Evolutionary conservation across 1,140 invertebrate species (phyloP).

Genomic region (Drosophila sulfurigaster): DNA sequence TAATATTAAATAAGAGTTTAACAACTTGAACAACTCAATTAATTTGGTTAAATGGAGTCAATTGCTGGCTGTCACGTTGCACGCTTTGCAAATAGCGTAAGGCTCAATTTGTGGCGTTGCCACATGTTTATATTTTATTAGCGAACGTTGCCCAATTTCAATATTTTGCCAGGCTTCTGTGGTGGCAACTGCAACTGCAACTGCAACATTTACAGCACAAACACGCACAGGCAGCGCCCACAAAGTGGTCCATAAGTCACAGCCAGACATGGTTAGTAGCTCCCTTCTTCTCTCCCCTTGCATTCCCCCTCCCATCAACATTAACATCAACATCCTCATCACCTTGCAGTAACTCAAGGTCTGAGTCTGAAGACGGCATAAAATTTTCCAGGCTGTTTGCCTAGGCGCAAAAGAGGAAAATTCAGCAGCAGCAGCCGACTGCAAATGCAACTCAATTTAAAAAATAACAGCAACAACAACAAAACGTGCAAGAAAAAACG

Average conservation of each 20-base stretch:
- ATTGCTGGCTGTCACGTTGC: background rate
- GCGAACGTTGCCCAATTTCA: conserved; percentile 40
- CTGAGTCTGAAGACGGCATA: conserved; percentile 16
- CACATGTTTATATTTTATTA: conserved; percentile 35
- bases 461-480: conserved; percentile 20
- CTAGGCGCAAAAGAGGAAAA: conserved; percentile 12
- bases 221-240: conserved; percentile 24
- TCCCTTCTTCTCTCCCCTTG: background rate
- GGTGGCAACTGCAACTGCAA: conserved; percentile 8
- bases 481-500: background rate
- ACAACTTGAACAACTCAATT: too few species aligned
- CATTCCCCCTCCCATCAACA: conserved; percentile 11
- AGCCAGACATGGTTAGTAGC: conserved; percentile 31
- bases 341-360: conserved; percentile 45
- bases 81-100: conserved; percentile 7
- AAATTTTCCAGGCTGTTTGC: conserved; percentile 20
- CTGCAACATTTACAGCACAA: conserved; percentile 36
- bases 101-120: conserved; percentile 26
- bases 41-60: too few species aligned
- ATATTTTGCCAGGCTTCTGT: conserved; percentile 22
- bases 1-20: too few species aligned
- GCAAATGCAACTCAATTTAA: conserved; percentile 70
- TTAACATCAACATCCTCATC: background rate
- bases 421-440: conserved; percentile 18
- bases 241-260: conserved; percentile 56